Evolutionary conservation across 2,888 invertebrate species (phyloP).

Genomic region (Halictus quadricinctus): DNA sequence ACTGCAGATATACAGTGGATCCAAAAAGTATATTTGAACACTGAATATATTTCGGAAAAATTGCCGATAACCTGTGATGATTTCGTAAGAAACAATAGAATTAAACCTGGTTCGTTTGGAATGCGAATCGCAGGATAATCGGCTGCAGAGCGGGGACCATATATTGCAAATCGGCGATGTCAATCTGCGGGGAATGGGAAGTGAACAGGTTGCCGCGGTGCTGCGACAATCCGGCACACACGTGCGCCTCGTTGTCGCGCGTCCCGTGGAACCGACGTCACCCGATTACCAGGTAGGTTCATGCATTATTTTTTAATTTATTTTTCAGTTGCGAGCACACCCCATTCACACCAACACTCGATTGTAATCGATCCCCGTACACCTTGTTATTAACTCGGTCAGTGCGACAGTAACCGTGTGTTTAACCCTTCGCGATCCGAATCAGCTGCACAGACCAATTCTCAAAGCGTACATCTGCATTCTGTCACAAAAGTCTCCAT

Average conservation of each 20-base stretch:
- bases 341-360: not conserved
- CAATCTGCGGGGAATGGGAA: conserved; percentile 97
- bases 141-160: conserved; percentile 98
- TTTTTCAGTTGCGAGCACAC: not conserved
- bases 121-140: conserved; percentile 88
- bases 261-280: conserved; percentile 92
- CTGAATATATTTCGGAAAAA: too few species aligned
- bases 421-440: not conserved
- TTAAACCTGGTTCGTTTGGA: conserved; percentile 43
- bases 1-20: too few species aligned
- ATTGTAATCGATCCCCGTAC: not conserved
- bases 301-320: not conserved
- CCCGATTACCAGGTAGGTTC: conserved; percentile 86
- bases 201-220: conserved; percentile 98
- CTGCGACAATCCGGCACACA: conserved; percentile 97
- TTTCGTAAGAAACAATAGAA: conserved; percentile 13
- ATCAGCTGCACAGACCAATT: too few species aligned
- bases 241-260: conserved; percentile 96
- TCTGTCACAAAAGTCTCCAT: too few species aligned
- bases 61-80: too few species aligned
- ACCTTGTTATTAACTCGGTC: not conserved
- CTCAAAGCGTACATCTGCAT: too few species aligned
- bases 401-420: not conserved
- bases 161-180: conserved; percentile 97
- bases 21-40: too few species aligned